Evolutionary conservation across 2,888 invertebrate genomes (phyloP).

Genomic region (Ophioninae sp.): DNA sequence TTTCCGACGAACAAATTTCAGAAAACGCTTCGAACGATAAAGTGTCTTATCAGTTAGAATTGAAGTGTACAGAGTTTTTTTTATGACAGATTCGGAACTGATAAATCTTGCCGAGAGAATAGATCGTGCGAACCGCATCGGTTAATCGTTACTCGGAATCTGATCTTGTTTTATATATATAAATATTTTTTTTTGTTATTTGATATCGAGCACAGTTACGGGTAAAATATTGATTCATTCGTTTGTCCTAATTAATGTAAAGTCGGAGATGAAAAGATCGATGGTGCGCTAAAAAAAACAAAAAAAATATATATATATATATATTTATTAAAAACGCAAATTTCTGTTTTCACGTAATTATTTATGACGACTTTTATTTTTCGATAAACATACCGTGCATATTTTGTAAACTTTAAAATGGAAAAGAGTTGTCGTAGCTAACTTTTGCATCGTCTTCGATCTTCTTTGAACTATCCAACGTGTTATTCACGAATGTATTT

Average conservation of each 20-base stretch:
- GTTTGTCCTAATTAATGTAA: not conserved
- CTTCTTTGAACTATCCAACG: too few relatives aligned
- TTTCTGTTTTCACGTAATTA: not conserved
- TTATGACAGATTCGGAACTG: not conserved
- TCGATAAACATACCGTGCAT: too few relatives aligned
- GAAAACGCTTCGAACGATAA: not conserved
- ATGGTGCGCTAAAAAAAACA: not conserved
- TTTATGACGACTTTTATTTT: not conserved
- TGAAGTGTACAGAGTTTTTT: constrained; percentile 1
- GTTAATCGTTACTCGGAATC: not conserved
- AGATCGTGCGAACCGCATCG: not conserved
- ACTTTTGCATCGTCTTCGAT: too few relatives aligned
- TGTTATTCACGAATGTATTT: too few relatives aligned
- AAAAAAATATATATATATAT: not conserved
- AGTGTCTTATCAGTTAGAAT: constrained; percentile 32
- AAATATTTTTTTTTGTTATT: not conserved
- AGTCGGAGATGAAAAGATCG: not conserved
- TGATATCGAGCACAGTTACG: not conserved
- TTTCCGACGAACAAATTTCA: constrained; percentile 31
- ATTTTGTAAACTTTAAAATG: too few relatives aligned
- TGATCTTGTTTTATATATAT: not conserved
- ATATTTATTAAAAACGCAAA: not conserved
- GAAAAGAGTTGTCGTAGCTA: too few relatives aligned
- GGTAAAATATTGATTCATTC: not conserved
- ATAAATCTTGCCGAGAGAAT: not conserved